A percentile compares a stretch with the other conserved stretches of the same genome.
These are phyloP conservation scores for Eunapius fragilis DNA, from an alignment of 37 sponge, comb jelly and placozoan genomes.

Conservation along the genomic window DNA sequence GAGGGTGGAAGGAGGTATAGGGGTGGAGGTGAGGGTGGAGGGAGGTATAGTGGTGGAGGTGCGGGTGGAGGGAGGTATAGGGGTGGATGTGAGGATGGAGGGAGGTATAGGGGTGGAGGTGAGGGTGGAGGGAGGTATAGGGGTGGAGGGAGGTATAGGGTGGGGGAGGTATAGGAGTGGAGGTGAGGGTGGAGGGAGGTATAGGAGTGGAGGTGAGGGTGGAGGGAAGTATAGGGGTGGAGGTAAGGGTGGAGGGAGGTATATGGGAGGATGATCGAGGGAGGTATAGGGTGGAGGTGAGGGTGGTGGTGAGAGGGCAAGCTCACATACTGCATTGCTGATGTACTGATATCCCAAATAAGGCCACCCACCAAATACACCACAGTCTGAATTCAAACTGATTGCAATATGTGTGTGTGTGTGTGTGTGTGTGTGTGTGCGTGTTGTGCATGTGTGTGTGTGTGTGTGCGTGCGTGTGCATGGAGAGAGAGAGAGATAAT, in stretches of 20 bases:
- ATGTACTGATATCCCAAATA: conserved; percentile 84
- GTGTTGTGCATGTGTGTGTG: background rate
- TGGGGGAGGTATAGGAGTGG: no score
- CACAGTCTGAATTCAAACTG: conserved; percentile 74
- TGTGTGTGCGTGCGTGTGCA: no score
- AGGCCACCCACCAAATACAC: conserved; percentile 95
- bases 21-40: background rate
- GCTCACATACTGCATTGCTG: conserved; percentile 28
- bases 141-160: no score
- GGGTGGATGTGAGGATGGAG: background rate
- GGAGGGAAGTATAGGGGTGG: no score
- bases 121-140: background rate
- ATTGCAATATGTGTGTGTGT: background rate
- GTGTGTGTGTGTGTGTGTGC: background rate
- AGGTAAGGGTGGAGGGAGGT: no score
- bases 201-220: background rate
- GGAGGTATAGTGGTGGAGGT: no score
- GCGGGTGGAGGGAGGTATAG: no score
- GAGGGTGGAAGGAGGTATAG: background rate
- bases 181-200: background rate
- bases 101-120: background rate
- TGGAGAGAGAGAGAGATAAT: background rate
- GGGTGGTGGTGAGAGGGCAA: background rate
- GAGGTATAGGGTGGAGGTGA: background rate
- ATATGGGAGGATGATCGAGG: no score